Conservation (phyloP, 2,888 invertebrate genomes). For the Ormyrus rosae region DNA sequence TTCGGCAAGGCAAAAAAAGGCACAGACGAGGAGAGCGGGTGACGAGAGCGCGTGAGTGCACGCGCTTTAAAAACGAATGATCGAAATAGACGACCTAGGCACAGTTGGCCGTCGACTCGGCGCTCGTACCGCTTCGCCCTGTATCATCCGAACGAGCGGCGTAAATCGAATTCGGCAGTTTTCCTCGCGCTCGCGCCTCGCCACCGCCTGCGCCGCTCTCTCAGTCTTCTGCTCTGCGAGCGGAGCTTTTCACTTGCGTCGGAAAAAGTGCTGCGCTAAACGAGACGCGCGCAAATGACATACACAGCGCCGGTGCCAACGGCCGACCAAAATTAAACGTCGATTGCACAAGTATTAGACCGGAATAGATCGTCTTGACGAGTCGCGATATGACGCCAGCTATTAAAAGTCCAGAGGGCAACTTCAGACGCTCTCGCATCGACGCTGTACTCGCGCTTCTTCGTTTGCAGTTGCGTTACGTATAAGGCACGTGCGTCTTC, state of each 20-base stretch:
- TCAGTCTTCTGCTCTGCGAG: not conserved
- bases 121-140: conserved; percentile 6
- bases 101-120: conserved; percentile 62
- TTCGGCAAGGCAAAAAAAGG: not conserved
- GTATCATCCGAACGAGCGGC: not conserved
- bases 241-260: too few relatives aligned
- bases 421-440: not conserved
- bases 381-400: conserved; percentile 14
- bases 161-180: not conserved
- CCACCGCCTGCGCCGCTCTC: not conserved
- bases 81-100: conserved; percentile 69
- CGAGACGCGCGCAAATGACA: not conserved
- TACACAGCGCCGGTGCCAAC: conserved; percentile 53
- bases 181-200: not conserved
- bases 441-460: too few relatives aligned
- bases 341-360: conserved; percentile 51
- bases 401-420: conserved; percentile 22
- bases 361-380: conserved; percentile 34
- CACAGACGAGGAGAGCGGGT: conserved; percentile 27
- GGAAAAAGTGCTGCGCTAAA: too few relatives aligned
- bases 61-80: conserved; percentile 48
- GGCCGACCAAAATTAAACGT: conserved; percentile 56
- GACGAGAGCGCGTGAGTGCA: conserved; percentile 14
- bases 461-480: too few relatives aligned
- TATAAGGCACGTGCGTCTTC: too few relatives aligned